phyloP scores from a whole-genome alignment of 2,113 vertebrate genomes.

The Pedionomus torquatus region DNA sequence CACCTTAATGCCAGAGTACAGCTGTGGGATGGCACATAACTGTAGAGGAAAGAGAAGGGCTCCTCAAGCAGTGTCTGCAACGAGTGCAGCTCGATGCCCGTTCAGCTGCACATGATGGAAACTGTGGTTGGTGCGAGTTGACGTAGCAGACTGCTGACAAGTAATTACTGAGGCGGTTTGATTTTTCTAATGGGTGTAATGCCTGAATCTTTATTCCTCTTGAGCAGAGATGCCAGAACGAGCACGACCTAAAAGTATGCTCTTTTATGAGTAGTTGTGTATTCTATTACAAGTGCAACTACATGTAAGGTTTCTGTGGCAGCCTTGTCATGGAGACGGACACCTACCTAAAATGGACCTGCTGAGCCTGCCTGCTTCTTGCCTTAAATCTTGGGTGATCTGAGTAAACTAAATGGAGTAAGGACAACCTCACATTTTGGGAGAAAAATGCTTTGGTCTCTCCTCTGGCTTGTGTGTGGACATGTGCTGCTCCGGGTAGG shows the following conservation, averaged over 20 bases:
- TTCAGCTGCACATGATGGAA: not conserved
- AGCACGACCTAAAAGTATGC: not conserved
- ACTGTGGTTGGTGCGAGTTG: not conserved
- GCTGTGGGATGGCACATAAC: not conserved
- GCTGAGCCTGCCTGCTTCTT: not conserved
- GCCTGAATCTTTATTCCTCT: not conserved
- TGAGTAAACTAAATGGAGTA: not conserved
- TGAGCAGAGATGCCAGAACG: not conserved
- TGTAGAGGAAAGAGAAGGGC: not conserved
- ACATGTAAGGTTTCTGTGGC: not conserved
- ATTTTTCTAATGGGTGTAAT: not conserved
- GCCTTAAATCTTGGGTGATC: not conserved
- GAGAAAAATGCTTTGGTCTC: not conserved
- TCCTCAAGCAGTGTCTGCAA: not conserved
- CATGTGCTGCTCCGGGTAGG: not conserved
- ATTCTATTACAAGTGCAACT: not conserved
- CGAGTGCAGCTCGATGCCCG: fast-evolving
- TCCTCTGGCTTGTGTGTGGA: not conserved
- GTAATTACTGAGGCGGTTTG: not conserved
- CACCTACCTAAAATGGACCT: not conserved
- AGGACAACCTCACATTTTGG: not conserved
- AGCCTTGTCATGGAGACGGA: not conserved
- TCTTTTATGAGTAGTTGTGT: not conserved
- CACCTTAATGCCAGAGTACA: not conserved
- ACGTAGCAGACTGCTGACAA: not conserved